phyloP scores from a whole-genome alignment of 2,113 vertebrate genomes.

The Ariopsis seemanni region DNA sequence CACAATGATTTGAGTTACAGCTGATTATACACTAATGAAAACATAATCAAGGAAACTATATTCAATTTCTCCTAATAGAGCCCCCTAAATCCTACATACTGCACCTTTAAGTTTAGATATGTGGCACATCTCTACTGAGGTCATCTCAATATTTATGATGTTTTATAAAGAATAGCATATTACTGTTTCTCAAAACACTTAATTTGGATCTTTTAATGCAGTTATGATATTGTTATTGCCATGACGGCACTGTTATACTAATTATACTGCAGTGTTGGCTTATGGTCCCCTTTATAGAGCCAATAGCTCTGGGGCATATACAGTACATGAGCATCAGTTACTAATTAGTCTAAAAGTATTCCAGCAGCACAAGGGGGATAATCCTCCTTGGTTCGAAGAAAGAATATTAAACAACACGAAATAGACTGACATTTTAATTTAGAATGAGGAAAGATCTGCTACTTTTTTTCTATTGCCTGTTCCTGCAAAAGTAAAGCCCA shows the following conservation, averaged over 20 bases:
- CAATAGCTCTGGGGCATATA: slow-evolving; percentile 7
- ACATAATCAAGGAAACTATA: too few species aligned
- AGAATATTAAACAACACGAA: neutral
- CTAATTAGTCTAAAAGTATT: neutral
- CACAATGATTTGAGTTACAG: too few species aligned
- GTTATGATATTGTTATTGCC: neutral
- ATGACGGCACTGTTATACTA: neutral
- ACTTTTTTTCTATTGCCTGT: neutral
- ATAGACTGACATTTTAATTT: neutral
- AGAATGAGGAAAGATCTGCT: neutral
- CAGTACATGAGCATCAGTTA: neutral
- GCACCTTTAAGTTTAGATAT: neutral
- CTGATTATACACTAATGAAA: too few species aligned
- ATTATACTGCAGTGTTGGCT: slow-evolving; percentile 10
- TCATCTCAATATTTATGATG: neutral
- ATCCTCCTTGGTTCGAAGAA: neutral
- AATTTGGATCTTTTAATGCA: neutral
- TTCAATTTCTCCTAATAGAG: too few species aligned
- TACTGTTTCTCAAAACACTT: neutral
- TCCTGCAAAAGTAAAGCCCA: neutral
- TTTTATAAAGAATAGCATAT: neutral
- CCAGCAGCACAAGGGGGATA: neutral
- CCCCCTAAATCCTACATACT: too few species aligned
- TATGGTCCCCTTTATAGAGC: neutral
- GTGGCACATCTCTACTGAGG: neutral